A percentile compares a stretch with the other conserved stretches of the same genome.
phyloP scores from a whole-genome alignment of 2,113 vertebrate species.

The Andinoacara biseriatus region DNA sequence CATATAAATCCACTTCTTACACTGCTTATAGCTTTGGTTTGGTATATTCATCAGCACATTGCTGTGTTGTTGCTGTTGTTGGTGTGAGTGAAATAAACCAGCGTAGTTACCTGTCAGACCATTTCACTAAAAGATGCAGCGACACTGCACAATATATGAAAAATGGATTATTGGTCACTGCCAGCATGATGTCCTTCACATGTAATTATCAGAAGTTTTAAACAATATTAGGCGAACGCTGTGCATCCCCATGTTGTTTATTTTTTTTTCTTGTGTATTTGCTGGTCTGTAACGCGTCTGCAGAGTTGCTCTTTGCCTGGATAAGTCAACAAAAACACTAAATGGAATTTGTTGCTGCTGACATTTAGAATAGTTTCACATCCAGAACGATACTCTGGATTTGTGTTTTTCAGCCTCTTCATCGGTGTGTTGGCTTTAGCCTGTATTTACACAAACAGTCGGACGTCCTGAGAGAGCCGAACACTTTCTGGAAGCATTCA shows the following conservation, averaged over 20 bases:
- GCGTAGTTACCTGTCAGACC: rapidly evolving
- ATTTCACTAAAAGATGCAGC: neutral
- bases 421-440: neutral
- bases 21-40: neutral
- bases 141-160: neutral
- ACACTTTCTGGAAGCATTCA: neutral
- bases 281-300: neutral
- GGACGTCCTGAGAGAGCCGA: neutral
- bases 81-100: too few species aligned
- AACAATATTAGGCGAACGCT: neutral
- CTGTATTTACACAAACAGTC: rapidly evolving
- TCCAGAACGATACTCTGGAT: neutral
- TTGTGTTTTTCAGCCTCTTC: neutral
- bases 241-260: neutral
- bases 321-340: rapidly evolving
- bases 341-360: neutral
- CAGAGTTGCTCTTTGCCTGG: too few species aligned
- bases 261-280: neutral
- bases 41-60: neutral
- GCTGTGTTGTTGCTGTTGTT: too few species aligned
- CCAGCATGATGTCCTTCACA: too few species aligned
- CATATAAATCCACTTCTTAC: too few species aligned
- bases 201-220: too few species aligned
- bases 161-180: rapidly evolving
- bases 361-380: neutral